Conservation (phyloP, 2,113 vertebrate genomes). For the Notothenia coriiceps region DNA sequence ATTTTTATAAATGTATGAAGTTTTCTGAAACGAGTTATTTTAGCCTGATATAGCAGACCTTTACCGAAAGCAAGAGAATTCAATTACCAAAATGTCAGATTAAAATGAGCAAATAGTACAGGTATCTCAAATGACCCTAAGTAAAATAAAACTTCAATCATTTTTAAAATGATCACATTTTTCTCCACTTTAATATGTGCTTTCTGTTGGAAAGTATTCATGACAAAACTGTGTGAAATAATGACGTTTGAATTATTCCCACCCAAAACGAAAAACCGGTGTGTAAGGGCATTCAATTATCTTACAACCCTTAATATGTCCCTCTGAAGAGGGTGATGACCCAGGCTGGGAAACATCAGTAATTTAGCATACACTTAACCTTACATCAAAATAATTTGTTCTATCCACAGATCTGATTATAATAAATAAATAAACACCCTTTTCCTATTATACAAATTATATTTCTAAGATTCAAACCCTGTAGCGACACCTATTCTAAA, state of each 20-base stretch:
- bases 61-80: no score
- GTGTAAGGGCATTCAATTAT: not conserved
- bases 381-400: not conserved
- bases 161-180: no score
- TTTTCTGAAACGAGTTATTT: not conserved
- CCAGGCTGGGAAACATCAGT: no score
- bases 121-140: not conserved
- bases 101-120: not conserved
- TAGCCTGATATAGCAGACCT: not conserved
- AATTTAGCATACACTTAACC: not conserved
- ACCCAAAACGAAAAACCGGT: no score
- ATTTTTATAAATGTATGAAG: not conserved
- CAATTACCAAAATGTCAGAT: not conserved
- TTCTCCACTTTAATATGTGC: no score
- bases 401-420: not conserved
- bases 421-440: not conserved
- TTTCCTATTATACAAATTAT: not conserved
- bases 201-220: no score
- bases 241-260: no score
- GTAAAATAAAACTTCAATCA: no score
- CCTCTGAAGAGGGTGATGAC: no score
- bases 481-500: not conserved
- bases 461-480: not conserved
- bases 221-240: no score
- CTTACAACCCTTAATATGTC: not conserved